Percentiles rank a stretch among this genome's conserved stretches.
Evolutionary conservation across 2,113 vertebrate species (phyloP).

Genomic region (Bubo bubo): DNA sequence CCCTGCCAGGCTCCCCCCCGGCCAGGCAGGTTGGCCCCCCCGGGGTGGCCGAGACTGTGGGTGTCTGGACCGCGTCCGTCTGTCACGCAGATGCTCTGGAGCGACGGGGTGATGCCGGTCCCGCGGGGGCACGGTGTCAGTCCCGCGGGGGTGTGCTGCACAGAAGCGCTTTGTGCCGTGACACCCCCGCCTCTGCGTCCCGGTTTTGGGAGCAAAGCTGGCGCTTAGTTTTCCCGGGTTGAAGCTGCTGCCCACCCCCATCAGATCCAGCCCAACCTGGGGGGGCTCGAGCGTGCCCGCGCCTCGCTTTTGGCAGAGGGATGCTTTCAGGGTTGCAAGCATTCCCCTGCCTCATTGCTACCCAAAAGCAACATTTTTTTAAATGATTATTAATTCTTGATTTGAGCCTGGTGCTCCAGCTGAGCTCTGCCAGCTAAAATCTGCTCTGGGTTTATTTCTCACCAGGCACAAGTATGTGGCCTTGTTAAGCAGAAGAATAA

Average conservation of each 20-base stretch:
- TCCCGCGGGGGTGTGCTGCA: background rate
- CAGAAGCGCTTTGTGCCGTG: background rate
- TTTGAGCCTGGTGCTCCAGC: background rate
- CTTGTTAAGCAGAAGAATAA: background rate
- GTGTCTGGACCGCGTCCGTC: accelerated
- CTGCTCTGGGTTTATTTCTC: background rate
- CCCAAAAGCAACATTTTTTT: background rate
- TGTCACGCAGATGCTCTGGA: background rate
- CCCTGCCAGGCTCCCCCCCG: background rate
- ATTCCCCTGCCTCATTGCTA: background rate
- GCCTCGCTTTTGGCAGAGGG: accelerated
- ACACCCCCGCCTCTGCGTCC: background rate
- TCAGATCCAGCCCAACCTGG: accelerated
- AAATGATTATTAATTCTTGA: background rate
- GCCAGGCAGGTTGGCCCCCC: accelerated
- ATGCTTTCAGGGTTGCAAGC: background rate
- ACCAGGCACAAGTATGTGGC: background rate
- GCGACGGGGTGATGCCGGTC: accelerated
- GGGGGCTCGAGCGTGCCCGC: accelerated
- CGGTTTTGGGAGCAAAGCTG: background rate
- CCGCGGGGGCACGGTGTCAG: background rate
- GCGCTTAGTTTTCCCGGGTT: background rate
- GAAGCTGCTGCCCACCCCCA: background rate
- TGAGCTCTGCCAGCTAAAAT: background rate
- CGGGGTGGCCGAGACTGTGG: accelerated